phyloP scores from a whole-genome alignment of 2,888 invertebrate species.

The Eumacrocentrus americanus region DNA sequence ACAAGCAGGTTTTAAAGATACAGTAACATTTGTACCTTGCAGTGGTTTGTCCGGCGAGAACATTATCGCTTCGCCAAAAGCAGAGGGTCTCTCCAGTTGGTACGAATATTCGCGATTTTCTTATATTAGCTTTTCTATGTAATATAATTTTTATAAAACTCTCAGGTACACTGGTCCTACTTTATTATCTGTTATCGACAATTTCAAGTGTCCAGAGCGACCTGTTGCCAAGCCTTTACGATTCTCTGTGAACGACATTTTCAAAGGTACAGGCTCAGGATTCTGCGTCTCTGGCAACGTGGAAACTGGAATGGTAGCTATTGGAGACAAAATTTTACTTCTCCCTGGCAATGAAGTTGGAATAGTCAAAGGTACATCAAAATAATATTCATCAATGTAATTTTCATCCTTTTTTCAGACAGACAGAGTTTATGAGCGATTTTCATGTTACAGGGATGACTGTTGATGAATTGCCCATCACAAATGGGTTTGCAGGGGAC shows the following conservation, averaged over 20 bases:
- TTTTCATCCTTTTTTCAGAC: conserved; percentile 7
- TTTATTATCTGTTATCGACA: conserved; percentile 84
- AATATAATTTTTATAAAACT: no score
- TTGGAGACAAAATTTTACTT: conserved; percentile 85
- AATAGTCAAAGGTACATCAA: conserved; percentile 73
- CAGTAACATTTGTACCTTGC: conserved; percentile 90
- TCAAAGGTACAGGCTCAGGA: conserved; percentile 89
- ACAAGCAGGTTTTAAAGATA: conserved; percentile 91
- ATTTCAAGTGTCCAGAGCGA: conserved; percentile 85
- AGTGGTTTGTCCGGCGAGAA: conserved; percentile 97
- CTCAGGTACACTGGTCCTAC: conserved; percentile 82
- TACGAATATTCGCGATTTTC: conserved; percentile 33
- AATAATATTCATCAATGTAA: background rate
- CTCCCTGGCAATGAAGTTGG: conserved; percentile 85
- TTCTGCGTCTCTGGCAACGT: conserved; percentile 90
- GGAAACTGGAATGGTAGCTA: conserved; percentile 86
- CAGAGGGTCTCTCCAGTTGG: conserved; percentile 71
- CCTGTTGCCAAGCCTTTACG: conserved; percentile 88
- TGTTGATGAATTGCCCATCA: conserved; percentile 75
- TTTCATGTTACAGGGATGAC: conserved; percentile 64
- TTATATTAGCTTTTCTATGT: no score
- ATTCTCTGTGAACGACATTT: conserved; percentile 92
- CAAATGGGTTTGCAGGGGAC: conserved; percentile 92
- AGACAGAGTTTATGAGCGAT: no score
- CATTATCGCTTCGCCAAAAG: conserved; percentile 72